Evolutionary conservation across 2,797 vertebrate species (phyloP), one percentile per base, ranked within the genome.

Genomic region (Myripristis jacobus): DNA sequence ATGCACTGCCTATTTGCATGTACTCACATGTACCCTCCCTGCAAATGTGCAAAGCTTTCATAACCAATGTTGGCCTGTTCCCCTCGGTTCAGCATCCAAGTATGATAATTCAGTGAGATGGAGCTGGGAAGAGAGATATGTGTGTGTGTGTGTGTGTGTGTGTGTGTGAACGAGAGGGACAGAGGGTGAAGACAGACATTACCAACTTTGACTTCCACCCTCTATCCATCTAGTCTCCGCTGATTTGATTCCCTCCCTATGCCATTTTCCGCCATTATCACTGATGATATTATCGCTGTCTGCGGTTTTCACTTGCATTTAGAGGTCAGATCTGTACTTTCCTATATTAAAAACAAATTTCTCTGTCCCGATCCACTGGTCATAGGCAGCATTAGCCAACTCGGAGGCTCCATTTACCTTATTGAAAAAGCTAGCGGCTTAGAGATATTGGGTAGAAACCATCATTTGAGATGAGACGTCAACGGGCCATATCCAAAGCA

Each of bases 301-400:
- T 59, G 84, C 78, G 66, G 86, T 83, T 87, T 84, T 0, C 66
- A 73, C 81, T 82, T 87, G 77, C 88, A 88, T 83, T 88, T 88
- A 68, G 88, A 90, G 91, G 91, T 92, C 91, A 90, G 77, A 88
- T 81, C 80, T 82, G 34, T 79, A 82, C 88, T 89, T 87, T 80
- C 75, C 76, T 46, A 47, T 76, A 89, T 89, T 87, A 88, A 87
- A 89, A 91, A 78, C 85, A 85, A 70, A 88, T 90, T 75, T 84
- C 84, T 79, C 61, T 67, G 74, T 55, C 67, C 78, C 44, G 29
- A 86, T 58, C 57, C 48, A 19, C 67, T 83, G 85, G 79, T 89
- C 86, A 79, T 58, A 75, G 61, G 79, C 76, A 34, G 77, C 86
- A 79, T 89, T 82, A 78, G 76, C 83, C 64, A 69, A 80, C 73